phyloP scores from a whole-genome alignment of 2,113 vertebrate genomes.

The Collichthys lucidus region DNA sequence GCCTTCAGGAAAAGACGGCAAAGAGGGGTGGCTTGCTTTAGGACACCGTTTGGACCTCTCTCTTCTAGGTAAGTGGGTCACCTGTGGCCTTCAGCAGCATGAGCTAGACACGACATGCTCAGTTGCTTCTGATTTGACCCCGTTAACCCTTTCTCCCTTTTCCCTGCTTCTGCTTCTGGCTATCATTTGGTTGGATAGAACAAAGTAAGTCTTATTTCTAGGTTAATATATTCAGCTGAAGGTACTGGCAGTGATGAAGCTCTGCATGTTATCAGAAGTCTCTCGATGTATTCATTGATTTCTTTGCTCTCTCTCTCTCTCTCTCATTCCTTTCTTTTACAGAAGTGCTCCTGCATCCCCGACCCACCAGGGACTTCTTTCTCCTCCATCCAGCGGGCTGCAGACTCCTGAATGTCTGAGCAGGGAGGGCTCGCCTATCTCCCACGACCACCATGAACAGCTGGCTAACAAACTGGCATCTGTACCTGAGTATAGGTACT shows the following conservation, averaged over 20 bases:
- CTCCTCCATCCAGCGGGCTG: slow-evolving; percentile 93
- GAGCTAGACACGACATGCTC: not conserved
- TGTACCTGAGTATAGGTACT: slow-evolving; percentile 95
- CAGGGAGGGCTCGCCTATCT: slow-evolving; percentile 94
- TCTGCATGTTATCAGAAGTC: not conserved
- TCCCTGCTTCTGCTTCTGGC: slow-evolving; percentile 68
- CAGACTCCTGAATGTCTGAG: slow-evolving; percentile 98
- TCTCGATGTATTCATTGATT: not conserved
- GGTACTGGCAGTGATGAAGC: not conserved
- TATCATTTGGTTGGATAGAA: slow-evolving; percentile 80
- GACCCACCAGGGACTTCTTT: slow-evolving; percentile 95
- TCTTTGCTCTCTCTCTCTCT: not conserved
- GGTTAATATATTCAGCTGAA: slow-evolving; percentile 35
- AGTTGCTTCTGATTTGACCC: not conserved
- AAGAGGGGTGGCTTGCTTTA: slow-evolving; percentile 96
- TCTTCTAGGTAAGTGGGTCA: slow-evolving; percentile 89
- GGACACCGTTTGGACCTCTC: slow-evolving; percentile 97
- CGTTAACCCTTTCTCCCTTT: slow-evolving; percentile 55
- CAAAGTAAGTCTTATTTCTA: slow-evolving; percentile 80
- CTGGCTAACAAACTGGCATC: slow-evolving; percentile 90
- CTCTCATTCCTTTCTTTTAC: slow-evolving; percentile 5
- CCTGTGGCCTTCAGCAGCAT: not conserved
- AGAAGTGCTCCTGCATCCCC: slow-evolving; percentile 98
- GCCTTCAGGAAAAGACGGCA: slow-evolving; percentile 97
- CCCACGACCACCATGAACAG: slow-evolving; percentile 93